These are phyloP conservation scores for Scaptomyza hsui DNA, from an alignment of 1,140 invertebrate genomes.

Conservation along the genomic window DNA sequence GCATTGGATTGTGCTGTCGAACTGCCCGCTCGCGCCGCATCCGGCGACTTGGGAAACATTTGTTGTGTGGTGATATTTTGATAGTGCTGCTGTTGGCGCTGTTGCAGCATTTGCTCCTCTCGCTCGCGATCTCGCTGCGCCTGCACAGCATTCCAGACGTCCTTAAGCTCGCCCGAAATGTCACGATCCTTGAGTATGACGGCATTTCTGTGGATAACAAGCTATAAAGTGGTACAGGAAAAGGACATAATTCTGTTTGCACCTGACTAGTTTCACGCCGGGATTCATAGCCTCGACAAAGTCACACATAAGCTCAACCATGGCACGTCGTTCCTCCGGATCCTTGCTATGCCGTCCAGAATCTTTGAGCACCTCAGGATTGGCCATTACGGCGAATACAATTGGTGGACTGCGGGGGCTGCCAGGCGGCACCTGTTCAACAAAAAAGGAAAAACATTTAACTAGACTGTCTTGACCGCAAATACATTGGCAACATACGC, in stretches of 20 bases:
- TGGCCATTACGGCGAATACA: constrained; percentile 89
- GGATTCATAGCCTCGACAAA: constrained; percentile 90
- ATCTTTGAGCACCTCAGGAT: constrained; percentile 88
- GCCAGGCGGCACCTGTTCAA: constrained; percentile 85
- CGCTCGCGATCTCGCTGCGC: constrained; percentile 86
- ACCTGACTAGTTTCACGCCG: constrained; percentile 85
- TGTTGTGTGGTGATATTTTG: constrained; percentile 82
- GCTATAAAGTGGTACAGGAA: background rate
- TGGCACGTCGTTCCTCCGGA: constrained; percentile 86
- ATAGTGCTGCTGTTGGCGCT: constrained; percentile 77
- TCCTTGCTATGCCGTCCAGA: constrained; percentile 88
- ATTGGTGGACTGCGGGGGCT: constrained; percentile 86
- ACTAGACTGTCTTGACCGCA: background rate
- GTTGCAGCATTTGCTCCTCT: constrained; percentile 83
- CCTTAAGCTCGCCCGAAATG: constrained; percentile 89
- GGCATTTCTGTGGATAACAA: constrained; percentile 83
- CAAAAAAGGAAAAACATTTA: background rate
- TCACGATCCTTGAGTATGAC: constrained; percentile 88
- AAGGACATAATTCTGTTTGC: background rate
- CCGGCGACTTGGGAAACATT: constrained; percentile 79
- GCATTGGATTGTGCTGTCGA: constrained; percentile 38
- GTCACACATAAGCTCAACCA: constrained; percentile 88
- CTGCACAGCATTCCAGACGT: constrained; percentile 89
- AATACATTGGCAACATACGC: constrained; percentile 83
- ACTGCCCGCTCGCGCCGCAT: constrained; percentile 60